phyloP scores from a whole-genome alignment of 2,888 invertebrate genomes.

The Trissolcus japonicus region DNA sequence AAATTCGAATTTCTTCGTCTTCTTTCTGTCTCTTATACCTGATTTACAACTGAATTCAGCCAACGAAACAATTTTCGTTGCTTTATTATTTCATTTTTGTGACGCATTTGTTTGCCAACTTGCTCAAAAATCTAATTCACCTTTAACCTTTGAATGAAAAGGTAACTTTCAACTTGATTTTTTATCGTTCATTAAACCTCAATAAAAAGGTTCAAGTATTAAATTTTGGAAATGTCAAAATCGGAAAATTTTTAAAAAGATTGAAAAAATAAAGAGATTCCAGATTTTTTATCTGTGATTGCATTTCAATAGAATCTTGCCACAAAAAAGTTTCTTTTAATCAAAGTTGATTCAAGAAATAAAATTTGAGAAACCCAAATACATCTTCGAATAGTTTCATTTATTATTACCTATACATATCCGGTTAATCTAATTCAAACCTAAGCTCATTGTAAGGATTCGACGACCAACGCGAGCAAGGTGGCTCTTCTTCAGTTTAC shows the following conservation, averaged over 20 bases:
- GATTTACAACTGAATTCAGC: not conserved
- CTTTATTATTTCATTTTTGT: not conserved
- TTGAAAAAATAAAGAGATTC: too few species aligned
- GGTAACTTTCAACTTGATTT: not conserved
- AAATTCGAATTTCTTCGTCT: not conserved
- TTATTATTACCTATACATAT: conserved; percentile 56
- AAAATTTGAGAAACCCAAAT: too few species aligned
- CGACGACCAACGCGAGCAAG: conserved; percentile 61
- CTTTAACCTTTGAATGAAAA: conserved; percentile 1
- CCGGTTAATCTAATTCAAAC: conserved; percentile 68
- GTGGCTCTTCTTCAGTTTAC: conserved; percentile 59
- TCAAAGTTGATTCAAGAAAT: too few species aligned
- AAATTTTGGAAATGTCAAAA: too few species aligned
- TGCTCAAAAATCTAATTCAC: not conserved
- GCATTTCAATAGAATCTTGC: too few species aligned
- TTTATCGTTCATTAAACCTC: not conserved
- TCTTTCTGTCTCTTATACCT: not conserved
- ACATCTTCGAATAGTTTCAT: conserved; percentile 40
- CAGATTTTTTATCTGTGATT: too few species aligned
- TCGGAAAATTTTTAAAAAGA: too few species aligned
- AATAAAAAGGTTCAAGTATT: too few species aligned
- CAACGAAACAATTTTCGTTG: not conserved
- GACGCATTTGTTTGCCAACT: too few species aligned
- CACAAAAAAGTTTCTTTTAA: too few species aligned
- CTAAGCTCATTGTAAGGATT: conserved; percentile 67